A percentile compares a stretch with the other conserved stretches of the same genome.
phyloP scores from a whole-genome alignment of 2,888 invertebrate genomes.

The Melolontha melolontha region DNA sequence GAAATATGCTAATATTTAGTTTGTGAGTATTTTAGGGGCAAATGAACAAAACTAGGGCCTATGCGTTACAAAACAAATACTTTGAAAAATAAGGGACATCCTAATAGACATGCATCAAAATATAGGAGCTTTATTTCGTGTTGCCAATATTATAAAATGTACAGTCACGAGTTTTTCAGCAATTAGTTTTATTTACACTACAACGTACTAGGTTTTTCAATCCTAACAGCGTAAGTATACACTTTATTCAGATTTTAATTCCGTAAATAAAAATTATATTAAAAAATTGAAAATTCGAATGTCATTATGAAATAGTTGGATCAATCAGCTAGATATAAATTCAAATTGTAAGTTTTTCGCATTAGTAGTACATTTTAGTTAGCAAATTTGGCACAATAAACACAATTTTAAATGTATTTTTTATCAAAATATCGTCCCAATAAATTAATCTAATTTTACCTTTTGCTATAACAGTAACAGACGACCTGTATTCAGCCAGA shows the following conservation, averaged over 20 bases:
- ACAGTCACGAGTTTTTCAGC: slow-evolving; percentile 45
- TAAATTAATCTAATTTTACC: background rate
- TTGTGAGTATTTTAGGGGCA: too few relatives aligned
- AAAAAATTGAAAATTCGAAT: too few relatives aligned
- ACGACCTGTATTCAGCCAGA: slow-evolving; percentile 80
- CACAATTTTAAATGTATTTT: background rate
- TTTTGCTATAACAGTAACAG: slow-evolving; percentile 70
- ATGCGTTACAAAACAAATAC: too few relatives aligned
- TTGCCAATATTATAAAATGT: slow-evolving; percentile 49
- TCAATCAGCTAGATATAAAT: too few relatives aligned
- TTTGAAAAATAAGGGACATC: too few relatives aligned
- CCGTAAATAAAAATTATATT: background rate
- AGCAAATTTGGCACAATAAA: background rate
- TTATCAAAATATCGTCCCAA: background rate
- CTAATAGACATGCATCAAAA: slow-evolving; percentile 42
- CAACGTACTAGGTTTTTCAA: background rate
- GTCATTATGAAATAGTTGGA: too few relatives aligned
- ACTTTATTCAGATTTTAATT: background rate
- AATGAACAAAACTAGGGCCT: too few relatives aligned
- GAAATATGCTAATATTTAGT: too few relatives aligned
- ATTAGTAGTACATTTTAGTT: too few relatives aligned
- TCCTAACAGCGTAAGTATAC: background rate
- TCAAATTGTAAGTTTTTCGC: too few relatives aligned
- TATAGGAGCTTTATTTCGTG: slow-evolving; percentile 55
- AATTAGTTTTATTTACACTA: slow-evolving; percentile 37